Conservation (phyloP, 2,113 vertebrate species). For the Brevimyrus niger region DNA sequence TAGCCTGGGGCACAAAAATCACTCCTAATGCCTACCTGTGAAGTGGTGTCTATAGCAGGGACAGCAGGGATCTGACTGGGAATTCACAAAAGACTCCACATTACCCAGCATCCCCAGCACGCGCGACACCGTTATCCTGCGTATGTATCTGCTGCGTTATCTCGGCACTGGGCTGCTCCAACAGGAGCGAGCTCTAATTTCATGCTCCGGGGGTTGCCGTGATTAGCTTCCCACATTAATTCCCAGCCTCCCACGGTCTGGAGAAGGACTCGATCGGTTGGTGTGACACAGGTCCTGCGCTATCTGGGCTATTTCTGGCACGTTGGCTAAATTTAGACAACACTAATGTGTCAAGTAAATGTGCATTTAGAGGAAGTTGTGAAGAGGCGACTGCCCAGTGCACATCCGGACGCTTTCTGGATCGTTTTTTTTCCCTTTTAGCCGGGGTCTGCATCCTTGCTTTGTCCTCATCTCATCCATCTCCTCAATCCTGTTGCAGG, state of each 20-base stretch:
- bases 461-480: neutral
- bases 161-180: neutral
- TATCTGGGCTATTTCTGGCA: neutral
- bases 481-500: neutral
- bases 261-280: neutral
- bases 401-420: neutral
- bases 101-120: neutral
- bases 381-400: too few relatives aligned
- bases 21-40: neutral
- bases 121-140: neutral
- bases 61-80: neutral
- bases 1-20: neutral
- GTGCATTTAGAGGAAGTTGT: neutral
- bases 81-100: neutral
- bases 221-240: constrained; percentile 10
- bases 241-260: neutral
- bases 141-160: neutral
- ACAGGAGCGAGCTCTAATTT: neutral
- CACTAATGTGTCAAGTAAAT: neutral
- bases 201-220: neutral
- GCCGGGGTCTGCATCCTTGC: neutral
- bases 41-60: neutral
- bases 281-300: neutral
- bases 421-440: neutral
- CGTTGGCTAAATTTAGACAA: neutral